Conservation (phyloP, 1,140 invertebrate species). For the Drosophila lacertosa region DNA sequence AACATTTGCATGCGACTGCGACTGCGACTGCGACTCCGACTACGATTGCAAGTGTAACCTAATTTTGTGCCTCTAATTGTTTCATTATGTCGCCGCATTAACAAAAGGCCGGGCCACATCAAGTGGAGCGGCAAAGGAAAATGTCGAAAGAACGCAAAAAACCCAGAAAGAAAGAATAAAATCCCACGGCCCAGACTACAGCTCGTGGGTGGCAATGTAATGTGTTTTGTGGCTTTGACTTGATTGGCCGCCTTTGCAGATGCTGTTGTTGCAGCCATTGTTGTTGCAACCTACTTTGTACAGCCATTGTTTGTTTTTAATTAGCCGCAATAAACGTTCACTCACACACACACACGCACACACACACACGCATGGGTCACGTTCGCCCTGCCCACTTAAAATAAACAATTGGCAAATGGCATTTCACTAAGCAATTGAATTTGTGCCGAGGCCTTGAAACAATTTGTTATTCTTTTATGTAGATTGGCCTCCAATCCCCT, state of each 20-base stretch:
- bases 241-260: conserved; percentile 59
- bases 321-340: conserved; percentile 79
- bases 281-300: conserved; percentile 75
- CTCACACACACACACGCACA: conserved; percentile 42
- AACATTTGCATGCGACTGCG: conserved; percentile 65
- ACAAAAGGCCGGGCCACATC: conserved; percentile 58
- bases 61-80: conserved; percentile 81
- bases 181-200: conserved; percentile 6
- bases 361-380: conserved; percentile 33
- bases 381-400: conserved; percentile 65
- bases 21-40: conserved; percentile 25
- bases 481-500: conserved; percentile 9
- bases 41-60: conserved; percentile 68
- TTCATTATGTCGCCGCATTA: conserved; percentile 80
- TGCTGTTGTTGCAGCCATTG: conserved; percentile 54
- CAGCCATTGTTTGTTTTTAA: conserved; percentile 79
- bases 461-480: conserved; percentile 64
- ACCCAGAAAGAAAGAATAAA: conserved; percentile 50
- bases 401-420: conserved; percentile 79
- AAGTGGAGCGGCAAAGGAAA: conserved; percentile 43
- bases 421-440: conserved; percentile 80
- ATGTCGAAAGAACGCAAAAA: conserved; percentile 29
- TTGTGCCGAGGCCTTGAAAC: conserved; percentile 74
- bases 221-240: conserved; percentile 68
- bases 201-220: conserved; percentile 30